phyloP scores from a whole-genome alignment of 2,113 vertebrate species.

The Numenius arquata region DNA sequence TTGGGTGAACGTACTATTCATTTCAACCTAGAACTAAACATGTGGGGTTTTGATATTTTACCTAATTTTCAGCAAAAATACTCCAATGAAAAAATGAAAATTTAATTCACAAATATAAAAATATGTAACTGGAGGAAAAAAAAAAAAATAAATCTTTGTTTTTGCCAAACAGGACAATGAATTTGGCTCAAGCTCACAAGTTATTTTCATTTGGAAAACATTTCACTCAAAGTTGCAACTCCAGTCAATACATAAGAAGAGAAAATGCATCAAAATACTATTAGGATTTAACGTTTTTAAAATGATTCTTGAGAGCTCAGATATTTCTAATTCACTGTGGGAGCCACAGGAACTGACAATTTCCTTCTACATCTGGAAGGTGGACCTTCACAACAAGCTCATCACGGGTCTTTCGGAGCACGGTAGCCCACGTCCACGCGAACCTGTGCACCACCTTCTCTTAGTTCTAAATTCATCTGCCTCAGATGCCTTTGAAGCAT shows the following conservation, averaged over 20 bases:
- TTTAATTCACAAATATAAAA: not conserved
- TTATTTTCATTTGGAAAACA: not conserved
- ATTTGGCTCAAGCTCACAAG: not conserved
- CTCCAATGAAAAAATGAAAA: not conserved
- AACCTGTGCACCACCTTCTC: not conserved
- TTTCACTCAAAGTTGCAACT: not conserved
- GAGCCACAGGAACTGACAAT: not conserved
- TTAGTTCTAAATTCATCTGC: not conserved
- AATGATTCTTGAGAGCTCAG: not conserved
- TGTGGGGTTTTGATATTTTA: not conserved
- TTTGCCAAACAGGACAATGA: not conserved
- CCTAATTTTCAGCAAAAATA: not conserved
- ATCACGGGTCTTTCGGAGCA: not conserved
- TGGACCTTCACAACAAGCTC: not conserved
- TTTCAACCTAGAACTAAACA: not conserved
- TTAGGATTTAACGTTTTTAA: not conserved
- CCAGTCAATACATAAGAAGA: not conserved
- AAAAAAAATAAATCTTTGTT: not conserved
- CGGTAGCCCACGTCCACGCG: not conserved
- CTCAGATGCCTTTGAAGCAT: not conserved
- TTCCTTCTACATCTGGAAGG: not conserved
- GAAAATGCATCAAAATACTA: not conserved
- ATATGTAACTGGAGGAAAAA: not conserved
- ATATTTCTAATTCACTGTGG: not conserved
- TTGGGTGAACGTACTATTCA: not conserved